Evolutionary conservation across 2,797 vertebrate species (phyloP).

Genomic region (Artibeus jamaicensis): DNA sequence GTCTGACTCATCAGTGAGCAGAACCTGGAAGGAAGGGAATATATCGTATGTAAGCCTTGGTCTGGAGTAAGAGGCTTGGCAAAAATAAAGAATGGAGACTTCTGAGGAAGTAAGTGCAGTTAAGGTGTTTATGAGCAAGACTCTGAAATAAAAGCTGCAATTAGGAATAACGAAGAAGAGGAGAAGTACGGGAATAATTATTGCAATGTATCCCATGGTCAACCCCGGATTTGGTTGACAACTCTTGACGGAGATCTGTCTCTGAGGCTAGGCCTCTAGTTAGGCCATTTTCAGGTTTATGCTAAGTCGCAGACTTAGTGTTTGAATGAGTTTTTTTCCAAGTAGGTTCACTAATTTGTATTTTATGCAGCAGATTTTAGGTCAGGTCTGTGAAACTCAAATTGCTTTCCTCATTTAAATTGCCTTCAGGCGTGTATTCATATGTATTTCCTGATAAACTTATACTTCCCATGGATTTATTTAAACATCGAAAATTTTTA

Average conservation of each 20-base stretch:
- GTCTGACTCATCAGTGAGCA: neutral
- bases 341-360: constrained; percentile 68
- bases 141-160: neutral
- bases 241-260: neutral
- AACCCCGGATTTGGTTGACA: neutral
- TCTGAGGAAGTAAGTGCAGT: neutral
- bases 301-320: neutral
- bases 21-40: neutral
- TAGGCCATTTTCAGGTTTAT: neutral
- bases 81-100: neutral
- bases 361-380: constrained; percentile 66
- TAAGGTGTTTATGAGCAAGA: neutral
- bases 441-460: constrained; percentile 59
- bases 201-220: neutral
- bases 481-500: constrained; percentile 45
- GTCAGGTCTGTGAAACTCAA: constrained; percentile 66
- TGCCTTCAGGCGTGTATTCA: constrained; percentile 67
- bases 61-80: neutral
- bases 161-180: neutral
- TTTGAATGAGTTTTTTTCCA: constrained; percentile 46
- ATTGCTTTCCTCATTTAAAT: constrained; percentile 76
- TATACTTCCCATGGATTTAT: constrained; percentile 43
- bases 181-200: neutral
- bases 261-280: neutral
- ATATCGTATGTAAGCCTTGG: neutral